Conservation (phyloP, 1,140 invertebrate species). For the Pogonomyrmex barbatus region DNA sequence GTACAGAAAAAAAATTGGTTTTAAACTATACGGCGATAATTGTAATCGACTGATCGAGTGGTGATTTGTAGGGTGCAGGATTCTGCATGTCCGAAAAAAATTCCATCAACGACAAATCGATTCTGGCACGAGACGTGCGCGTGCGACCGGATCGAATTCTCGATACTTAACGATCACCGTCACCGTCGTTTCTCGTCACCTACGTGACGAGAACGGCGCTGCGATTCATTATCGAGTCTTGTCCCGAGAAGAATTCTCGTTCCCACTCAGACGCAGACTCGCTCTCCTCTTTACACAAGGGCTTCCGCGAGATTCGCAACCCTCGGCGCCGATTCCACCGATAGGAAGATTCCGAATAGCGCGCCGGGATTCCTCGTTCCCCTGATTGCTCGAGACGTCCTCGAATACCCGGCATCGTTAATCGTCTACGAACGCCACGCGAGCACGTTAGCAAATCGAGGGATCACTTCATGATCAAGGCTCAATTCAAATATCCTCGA, state of each 20-base stretch:
- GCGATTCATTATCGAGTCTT: slow-evolving; percentile 83
- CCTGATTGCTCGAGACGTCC: slow-evolving; percentile 76
- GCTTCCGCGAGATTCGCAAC: slow-evolving; percentile 45
- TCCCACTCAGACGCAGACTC: slow-evolving; percentile 58
- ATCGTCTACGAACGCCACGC: slow-evolving; percentile 58
- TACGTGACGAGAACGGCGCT: slow-evolving; percentile 83
- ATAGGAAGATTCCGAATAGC: slow-evolving; percentile 44
- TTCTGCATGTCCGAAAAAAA: background rate
- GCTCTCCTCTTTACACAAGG: slow-evolving; percentile 26
- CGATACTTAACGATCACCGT: slow-evolving; percentile 57
- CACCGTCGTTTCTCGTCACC: slow-evolving; percentile 48
- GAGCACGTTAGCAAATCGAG: slow-evolving; percentile 51
- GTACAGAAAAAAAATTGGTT: background rate
- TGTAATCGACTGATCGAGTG: background rate
- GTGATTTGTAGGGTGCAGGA: background rate
- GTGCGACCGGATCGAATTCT: slow-evolving; percentile 1
- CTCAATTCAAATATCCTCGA: slow-evolving; percentile 31
- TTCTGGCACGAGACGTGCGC: background rate
- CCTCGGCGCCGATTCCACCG: slow-evolving; percentile 66
- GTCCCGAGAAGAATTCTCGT: slow-evolving; percentile 80
- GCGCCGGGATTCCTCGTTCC: slow-evolving; percentile 52
- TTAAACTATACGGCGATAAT: background rate
- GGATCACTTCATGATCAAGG: slow-evolving; percentile 24
- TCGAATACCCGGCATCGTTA: slow-evolving; percentile 76
- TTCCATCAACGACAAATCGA: slow-evolving; percentile 24